A percentile compares a stretch with the other conserved stretches of the same genome.
phyloP scores from a whole-genome alignment of 2,797 vertebrate species.

The Melanotaenia boesemani region DNA sequence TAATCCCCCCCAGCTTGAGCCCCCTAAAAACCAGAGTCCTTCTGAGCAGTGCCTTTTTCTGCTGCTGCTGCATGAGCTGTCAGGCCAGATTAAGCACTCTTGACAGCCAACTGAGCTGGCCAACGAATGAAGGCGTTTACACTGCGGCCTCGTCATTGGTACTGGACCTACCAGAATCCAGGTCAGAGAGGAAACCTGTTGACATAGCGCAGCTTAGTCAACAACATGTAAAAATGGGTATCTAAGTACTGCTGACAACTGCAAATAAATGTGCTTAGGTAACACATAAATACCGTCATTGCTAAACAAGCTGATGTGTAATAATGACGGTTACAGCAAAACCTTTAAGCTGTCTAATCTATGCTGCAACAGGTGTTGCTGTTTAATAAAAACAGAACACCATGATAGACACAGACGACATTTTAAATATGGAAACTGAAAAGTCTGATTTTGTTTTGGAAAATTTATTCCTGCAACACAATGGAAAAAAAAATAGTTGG shows the following conservation, averaged over 20 bases:
- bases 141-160: constrained; percentile 58
- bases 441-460: not conserved
- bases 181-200: constrained; percentile 75
- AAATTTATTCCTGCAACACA: not conserved
- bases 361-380: not conserved
- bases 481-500: not conserved
- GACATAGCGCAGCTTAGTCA: constrained; percentile 66
- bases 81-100: constrained; percentile 54
- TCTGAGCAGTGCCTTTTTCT: constrained; percentile 42
- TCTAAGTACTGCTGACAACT: constrained; percentile 37
- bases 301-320: constrained; percentile 10
- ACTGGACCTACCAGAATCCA: constrained; percentile 71
- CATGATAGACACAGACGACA: not conserved
- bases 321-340: not conserved
- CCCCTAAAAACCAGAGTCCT: constrained; percentile 13
- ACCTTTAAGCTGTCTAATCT: not conserved
- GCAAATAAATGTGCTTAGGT: constrained; percentile 28
- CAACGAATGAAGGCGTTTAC: constrained; percentile 54
- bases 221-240: constrained; percentile 48
- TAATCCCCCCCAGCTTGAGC: not conserved
- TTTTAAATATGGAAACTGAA: not conserved
- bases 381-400: not conserved
- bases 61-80: constrained; percentile 55
- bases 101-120: constrained; percentile 43
- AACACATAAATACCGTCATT: constrained; percentile 10